These are phyloP conservation scores for mouse (Mus musculus) DNA, from an alignment of 2,113 vertebrate species.

Conservation along the genomic window DNA sequence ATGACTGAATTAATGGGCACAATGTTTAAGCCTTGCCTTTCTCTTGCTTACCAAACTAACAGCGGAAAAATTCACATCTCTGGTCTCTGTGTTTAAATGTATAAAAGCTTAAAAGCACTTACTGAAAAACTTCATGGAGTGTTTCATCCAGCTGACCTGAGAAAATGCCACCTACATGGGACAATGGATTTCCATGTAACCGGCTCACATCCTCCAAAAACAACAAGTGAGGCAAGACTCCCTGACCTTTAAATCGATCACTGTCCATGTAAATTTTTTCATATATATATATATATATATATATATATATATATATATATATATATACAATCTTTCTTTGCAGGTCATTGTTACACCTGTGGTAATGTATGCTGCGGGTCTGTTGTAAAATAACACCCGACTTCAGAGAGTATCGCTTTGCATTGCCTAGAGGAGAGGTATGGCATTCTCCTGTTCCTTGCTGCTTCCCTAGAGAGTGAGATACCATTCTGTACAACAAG, in stretches of 20 bases:
- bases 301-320: background rate
- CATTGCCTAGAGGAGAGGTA: slow-evolving; percentile 14
- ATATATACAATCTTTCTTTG: background rate
- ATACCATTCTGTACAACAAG: background rate
- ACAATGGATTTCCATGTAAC: slow-evolving; percentile 23
- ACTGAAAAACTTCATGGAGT: background rate
- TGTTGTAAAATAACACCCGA: slow-evolving; percentile 75
- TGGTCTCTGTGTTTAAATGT: background rate
- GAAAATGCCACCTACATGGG: background rate
- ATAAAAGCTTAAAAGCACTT: too few species aligned
- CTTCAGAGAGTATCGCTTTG: slow-evolving; percentile 68
- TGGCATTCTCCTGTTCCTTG: background rate
- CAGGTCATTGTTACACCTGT: slow-evolving; percentile 44
- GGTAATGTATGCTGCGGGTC: slow-evolving; percentile 64
- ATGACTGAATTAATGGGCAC: slow-evolving; percentile 20
- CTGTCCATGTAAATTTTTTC: background rate
- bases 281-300: too few species aligned
- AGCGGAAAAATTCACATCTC: background rate
- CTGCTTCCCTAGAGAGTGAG: slow-evolving; percentile 4
- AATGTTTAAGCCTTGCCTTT: slow-evolving; percentile 5
- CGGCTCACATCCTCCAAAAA: background rate
- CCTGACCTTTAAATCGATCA: slow-evolving; percentile 14
- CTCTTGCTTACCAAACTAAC: slow-evolving; percentile 20
- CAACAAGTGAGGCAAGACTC: background rate
- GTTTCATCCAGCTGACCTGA: slow-evolving; percentile 46